Base-by-base conservation (phyloP, 1,140 invertebrate genomes). In the Hormaphis cornu region DNA sequence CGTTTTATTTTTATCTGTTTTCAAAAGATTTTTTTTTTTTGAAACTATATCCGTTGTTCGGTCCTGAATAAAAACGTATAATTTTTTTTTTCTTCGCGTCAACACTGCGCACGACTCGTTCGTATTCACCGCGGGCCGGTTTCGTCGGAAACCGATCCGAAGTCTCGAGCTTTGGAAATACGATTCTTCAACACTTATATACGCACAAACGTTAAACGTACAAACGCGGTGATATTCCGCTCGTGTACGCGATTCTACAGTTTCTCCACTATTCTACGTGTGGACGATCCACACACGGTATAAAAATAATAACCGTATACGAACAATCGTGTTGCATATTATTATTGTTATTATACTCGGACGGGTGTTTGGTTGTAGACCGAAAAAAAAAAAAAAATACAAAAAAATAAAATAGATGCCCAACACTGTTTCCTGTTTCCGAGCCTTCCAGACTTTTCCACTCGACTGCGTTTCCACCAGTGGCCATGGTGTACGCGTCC, bases 391-490 rank as follows among this genome's bases (percentile, higher is more conserved):
- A 22, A 58, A 58, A 58, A 58, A 24, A 16, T 16, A 24, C 5
- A 40, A 58, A 58, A 56, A 58, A 20, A n/a, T n/a, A n/a, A n/a
- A n/a, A n/a, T n/a, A n/a, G n/a, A n/a, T n/a, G n/a, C n/a, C n/a
- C 28, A 35, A 56, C 53, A 40, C 44, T 24, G 46, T 40, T 37
- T 63, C 58, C 42, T 30, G 58, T 63, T 30, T 46, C 40, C 24
- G 26, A 63, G 40, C 35, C 58, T 20, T 46, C n/a, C 9, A 30
- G 40, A 16, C 24, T 30, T 63, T 63, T 63, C 58, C 58, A 46
- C 58, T 63, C 42, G 58, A 63, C 37, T 63, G 28, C 58, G 18
- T n/a, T n/a, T n/a, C 40, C 6, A 26, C 24, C 10, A 63, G 58
- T 63, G 42, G 28, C 30, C 35, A 16, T 12, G 6, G n/a, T 24